Base-by-base conservation (phyloP, 2,797 vertebrate species). In the Orestias chungarensis region DNA sequence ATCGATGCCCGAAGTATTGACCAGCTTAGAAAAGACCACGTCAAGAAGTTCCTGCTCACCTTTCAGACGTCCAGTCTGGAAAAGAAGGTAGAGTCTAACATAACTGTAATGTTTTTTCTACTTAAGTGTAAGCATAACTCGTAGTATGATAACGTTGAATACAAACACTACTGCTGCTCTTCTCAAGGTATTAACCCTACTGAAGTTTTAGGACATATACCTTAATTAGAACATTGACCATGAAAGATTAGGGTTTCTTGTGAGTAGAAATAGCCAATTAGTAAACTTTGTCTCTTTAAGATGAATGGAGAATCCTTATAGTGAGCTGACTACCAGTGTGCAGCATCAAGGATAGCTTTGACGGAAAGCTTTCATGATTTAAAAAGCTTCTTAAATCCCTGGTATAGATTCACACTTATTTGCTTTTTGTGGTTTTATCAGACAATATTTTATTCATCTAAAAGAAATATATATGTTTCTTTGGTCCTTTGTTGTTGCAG, bases 1-100 rank as follows among this genome's bases (percentile, higher is more conserved):
- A 99, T 99, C 0, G 97, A 99, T 0, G 97, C 97, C 25, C 96
- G 97, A 68, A 99, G 97, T 90, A 98, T 98, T 0, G 97, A 99
- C 87, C 97, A 97, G 87, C 95, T 98, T 33, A 95, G 97, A 72
- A 98, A 98, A 92, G 97, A 99, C 88, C 97, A 99, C 0, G 97
- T 98, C 49, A 97, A 96, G 84, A 97, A 96, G 87, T 97, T 99
- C 82, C 94, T 98, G 38, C 97, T 98, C 86, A 98, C 96, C 76
- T 99, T 99, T 84, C 97, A 98, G 92, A 97, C 96, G 0, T 94
- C 96, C 0, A 96, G 96, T 75, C 92, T 98, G 78, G 97, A 99
- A 92, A 98, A 96, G 89, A 98, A 97, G 96, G 97, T 97, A 42
- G 61, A 57, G 6, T 66, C n/a, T 29, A 0, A 25, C 3, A 75